Base-by-base conservation (phyloP, 1,140 invertebrate genomes). In the Solenopsis fugax region DNA sequence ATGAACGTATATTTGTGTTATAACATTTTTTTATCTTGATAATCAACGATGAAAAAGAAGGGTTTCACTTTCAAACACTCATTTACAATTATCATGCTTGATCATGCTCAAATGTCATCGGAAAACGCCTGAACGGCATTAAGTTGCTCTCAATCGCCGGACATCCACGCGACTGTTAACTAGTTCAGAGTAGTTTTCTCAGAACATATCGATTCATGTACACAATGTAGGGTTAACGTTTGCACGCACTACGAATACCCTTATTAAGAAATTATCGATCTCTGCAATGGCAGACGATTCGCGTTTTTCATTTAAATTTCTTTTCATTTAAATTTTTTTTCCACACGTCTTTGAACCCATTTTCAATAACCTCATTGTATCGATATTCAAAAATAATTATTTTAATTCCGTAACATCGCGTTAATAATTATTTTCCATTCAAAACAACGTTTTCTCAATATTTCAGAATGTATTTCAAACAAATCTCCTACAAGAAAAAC, bases 141-240 rank as follows among this genome's bases (percentile, higher is more conserved):
- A 73, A 73, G 80, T 73, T 69, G 34, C 24, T 82, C 54, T 48
- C 80, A 48, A 84, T 84, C 69, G 69, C 12, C 69, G 12, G 41
- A 58, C 80, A 13, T 67, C 41, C 67, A 82, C 67, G 80, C 80
- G n/a, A 84, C 54, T 48, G 69, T 75, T 75, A 84, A 84, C 80
- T 84, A 84, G 80, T 84, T 84, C 80, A 84, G 69, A 75, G 24
- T 29, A 48, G 54, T 60, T 84, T 84, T 84, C 80, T 62, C 54
- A 84, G 80, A 84, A 84, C 54, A 16, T 84, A 84, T 84, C 80
- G 80, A 84, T 84, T 84, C 69, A 41, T 48, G 41, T 56, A 48
- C 54, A 52, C 54, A 52, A 41, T 58, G 21, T 84, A 84, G 80
- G 12, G 80, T 73, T 72, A 82, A 69, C 78, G 7, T 81, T 71